Base-by-base conservation (phyloP, 2,888 invertebrate species). In the Gari tellinella region DNA sequence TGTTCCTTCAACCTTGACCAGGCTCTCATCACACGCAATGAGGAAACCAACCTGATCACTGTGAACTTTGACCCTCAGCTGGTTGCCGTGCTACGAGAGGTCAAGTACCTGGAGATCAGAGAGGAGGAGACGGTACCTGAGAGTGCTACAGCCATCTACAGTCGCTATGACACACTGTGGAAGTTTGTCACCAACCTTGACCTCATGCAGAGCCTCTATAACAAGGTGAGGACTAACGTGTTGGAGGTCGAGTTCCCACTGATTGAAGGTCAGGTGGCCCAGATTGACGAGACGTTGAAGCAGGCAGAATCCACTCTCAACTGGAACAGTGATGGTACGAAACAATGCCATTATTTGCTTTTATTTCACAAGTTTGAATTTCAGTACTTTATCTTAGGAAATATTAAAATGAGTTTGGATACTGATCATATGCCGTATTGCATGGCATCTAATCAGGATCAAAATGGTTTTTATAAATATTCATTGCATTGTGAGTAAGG, bases 41-140 rank as follows among this genome's bases (percentile, higher is more conserved):
- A 79, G 17, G 91, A 93, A 3, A 93, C 93, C 53, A 94, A 94
- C 21, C 94, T 94, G 77, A 93, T 97, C 14, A 92, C 94, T 53
- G 93, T 97, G 49, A 98, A 97, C 93, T 98, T 97, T 88, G 96
- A 96, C 90, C 94, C 95, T 4, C 94, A 96, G 94, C 92, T 97
- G 56, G 94, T 95, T 81, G 95, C 96, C 23, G 95, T 97, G 51
- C 92, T 98, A 73, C 94, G 96, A 80, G 98, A 98, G 93, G 96
- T 98, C 1, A 96, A 96, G 88, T 97, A 97, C 90, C 93, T 98
- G 83, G 95, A 95, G 85, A 94, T 95, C 77, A 94, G 95, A 92
- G 93, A 94, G 25, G 94, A 95, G 60, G 93, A 94, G 15, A 86
- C 88, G 17, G 86, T 91, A 41, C 90, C 91, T 0, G 69, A 65